Conservation (phyloP, 2,797 vertebrate genomes). For the Pseudochromis fuscus region DNA sequence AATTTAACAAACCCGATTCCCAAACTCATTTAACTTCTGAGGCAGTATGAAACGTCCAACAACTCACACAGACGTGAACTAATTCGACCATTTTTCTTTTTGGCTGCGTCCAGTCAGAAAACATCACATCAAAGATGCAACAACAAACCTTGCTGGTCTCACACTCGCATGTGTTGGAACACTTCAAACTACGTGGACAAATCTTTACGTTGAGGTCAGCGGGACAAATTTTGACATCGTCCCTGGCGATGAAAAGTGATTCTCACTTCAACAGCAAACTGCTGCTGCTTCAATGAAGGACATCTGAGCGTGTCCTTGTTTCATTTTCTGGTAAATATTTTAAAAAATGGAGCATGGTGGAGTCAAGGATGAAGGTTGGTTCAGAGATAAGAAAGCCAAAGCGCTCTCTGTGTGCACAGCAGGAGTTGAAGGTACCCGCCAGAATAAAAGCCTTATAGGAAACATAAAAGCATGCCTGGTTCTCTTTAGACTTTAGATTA, state of each 20-base stretch:
- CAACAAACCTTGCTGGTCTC: neutral
- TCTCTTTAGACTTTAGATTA: conserved; percentile 4
- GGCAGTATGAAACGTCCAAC: too few relatives aligned
- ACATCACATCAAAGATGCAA: neutral
- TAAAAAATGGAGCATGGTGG: conserved; percentile 2
- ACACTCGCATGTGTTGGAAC: neutral
- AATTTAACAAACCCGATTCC: too few relatives aligned
- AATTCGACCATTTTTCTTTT: neutral
- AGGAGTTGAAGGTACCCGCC: conserved; percentile 14
- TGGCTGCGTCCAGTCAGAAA: neutral
- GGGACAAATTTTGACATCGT: neutral
- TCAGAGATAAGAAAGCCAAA: conserved; percentile 18
- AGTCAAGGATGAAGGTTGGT: conserved; percentile 31
- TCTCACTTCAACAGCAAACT: conserved; percentile 10
- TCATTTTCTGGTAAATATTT: conserved; percentile 4
- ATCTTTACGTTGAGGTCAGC: conserved; percentile 5
- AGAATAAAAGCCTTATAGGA: conserved; percentile 45
- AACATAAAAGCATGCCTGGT: conserved; percentile 30
- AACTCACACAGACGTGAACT: too few relatives aligned
- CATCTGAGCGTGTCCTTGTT: neutral
- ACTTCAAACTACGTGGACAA: neutral
- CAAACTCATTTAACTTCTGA: too few relatives aligned
- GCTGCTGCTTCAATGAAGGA: conserved; percentile 21
- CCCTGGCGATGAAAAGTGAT: conserved; percentile 32
- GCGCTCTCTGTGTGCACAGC: neutral